Evolutionary conservation across 2,113 vertebrate species (phyloP).

Genomic region (Mobula hypostoma): DNA sequence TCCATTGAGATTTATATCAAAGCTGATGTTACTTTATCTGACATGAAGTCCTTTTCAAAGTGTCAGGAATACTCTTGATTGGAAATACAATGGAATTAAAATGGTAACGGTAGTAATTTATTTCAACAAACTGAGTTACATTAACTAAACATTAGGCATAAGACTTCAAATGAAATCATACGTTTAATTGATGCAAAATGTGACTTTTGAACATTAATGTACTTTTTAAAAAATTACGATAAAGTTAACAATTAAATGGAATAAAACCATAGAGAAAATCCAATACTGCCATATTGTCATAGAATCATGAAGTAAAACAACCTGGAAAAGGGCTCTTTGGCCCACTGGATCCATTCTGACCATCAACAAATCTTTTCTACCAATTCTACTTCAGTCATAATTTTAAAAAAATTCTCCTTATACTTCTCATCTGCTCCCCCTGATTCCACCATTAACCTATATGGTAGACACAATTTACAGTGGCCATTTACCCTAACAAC

Average conservation of each 20-base stretch:
- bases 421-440: no score
- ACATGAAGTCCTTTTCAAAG: not conserved
- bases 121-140: not conserved
- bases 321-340: no score
- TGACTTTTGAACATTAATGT: not conserved
- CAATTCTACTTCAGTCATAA: no score
- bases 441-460: no score
- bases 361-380: no score
- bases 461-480: no score
- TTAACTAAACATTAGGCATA: not conserved
- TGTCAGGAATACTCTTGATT: not conserved
- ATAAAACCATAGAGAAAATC: not conserved
- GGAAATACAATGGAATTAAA: not conserved
- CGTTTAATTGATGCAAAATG: not conserved
- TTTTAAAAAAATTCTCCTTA: no score
- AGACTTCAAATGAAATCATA: not conserved
- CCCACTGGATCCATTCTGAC: no score
- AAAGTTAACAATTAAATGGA: not conserved
- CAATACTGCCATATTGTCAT: not conserved
- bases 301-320: no score
- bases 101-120: not conserved
- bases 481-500: no score
- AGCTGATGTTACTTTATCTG: not conserved
- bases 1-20: not conserved
- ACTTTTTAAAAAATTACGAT: not conserved